Conservation (phyloP, 2,888 invertebrate genomes). For the Caenorhabditis zanzibari region DNA sequence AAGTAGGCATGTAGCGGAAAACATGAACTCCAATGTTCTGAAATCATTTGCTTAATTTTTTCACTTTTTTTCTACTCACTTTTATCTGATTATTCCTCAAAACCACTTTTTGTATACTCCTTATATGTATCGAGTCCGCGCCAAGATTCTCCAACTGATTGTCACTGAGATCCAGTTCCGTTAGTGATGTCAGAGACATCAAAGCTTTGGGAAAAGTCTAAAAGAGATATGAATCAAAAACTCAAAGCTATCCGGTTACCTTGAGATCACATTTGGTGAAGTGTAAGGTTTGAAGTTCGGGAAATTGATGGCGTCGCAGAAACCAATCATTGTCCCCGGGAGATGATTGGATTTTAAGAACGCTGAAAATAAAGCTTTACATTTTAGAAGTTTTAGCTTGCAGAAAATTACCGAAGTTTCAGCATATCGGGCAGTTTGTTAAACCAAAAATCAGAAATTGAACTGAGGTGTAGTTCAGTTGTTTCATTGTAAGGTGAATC, state of each 20-base stretch:
- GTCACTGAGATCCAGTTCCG: conserved; percentile 60
- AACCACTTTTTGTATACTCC: conserved; percentile 44
- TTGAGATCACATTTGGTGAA: conserved; percentile 36
- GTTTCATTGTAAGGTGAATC: conserved; percentile 24
- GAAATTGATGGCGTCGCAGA: conserved; percentile 26
- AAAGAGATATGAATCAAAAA: conserved; percentile 26
- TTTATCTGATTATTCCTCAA: conserved; percentile 47
- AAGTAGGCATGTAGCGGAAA: conserved; percentile 67
- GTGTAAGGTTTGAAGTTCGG: conserved; percentile 38
- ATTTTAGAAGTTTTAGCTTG: background rate
- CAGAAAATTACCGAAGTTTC: background rate
- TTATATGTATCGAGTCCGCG: conserved; percentile 64
- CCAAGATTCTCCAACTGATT: conserved; percentile 60
- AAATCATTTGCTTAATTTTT: conserved; percentile 3
- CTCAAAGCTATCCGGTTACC: conserved; percentile 22
- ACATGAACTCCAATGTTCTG: conserved; percentile 66
- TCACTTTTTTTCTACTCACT: background rate
- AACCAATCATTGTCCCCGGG: conserved; percentile 17
- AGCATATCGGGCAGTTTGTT: conserved; percentile 20
- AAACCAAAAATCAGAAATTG: conserved; percentile 1
- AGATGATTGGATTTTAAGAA: background rate
- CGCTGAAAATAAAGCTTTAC: background rate
- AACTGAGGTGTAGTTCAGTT: background rate
- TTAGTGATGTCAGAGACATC: conserved; percentile 56
- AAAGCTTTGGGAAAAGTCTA: conserved; percentile 49